Conservation (phyloP, 2,888 invertebrate species). For the Tuta absoluta region DNA sequence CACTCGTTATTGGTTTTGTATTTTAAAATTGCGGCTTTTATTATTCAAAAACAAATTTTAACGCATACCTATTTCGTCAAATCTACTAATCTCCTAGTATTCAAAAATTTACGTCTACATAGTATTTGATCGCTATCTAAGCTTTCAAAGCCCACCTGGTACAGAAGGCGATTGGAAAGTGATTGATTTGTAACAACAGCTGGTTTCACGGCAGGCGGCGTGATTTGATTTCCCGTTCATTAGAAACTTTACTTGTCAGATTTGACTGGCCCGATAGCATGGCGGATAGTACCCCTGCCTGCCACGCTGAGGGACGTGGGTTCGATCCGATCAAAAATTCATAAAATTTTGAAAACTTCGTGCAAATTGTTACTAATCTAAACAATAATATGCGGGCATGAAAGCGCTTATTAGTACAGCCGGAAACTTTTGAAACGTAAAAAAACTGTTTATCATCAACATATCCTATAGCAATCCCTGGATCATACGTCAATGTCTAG, state of each 20-base stretch:
- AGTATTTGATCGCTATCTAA: background rate
- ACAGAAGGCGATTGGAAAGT: slow-evolving; percentile 51
- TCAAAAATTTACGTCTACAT: background rate
- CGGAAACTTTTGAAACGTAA: no score
- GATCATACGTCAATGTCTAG: no score
- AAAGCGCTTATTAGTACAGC: background rate
- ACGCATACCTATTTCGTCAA: background rate
- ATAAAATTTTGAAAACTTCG: no score
- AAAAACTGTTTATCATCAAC: no score
- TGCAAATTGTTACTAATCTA: no score
- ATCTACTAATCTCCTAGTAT: background rate
- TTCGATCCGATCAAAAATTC: no score
- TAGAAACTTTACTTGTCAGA: slow-evolving; percentile 41
- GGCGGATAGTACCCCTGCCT: no score
- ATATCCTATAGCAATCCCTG: no score
- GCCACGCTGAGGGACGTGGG: no score
- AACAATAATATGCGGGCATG: background rate
- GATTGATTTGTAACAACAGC: slow-evolving; percentile 55
- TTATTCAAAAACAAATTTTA: slow-evolving; percentile 26
- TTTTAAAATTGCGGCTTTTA: background rate
- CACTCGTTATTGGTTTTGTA: slow-evolving; percentile 24
- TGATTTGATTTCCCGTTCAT: slow-evolving; percentile 56
- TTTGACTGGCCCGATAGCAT: background rate
- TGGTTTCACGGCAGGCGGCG: slow-evolving; percentile 49
- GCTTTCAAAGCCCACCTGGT: background rate